Evolutionary conservation across 2,888 invertebrate species (phyloP), one percentile per base, ranked within the genome.

Genomic region (Timema cristinae): DNA sequence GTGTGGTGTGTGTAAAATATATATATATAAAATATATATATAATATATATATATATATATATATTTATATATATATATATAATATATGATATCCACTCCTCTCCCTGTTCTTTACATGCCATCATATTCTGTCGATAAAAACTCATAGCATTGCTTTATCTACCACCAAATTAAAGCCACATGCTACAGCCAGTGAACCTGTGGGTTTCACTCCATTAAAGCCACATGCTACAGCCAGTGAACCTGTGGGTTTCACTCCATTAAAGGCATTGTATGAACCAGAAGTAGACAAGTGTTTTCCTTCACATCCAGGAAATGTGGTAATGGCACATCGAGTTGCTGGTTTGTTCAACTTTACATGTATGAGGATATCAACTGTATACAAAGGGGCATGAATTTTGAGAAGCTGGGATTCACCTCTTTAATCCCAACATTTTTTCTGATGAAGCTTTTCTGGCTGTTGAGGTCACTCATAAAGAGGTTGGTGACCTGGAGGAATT

Each of bases 121-220:
- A 67, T 76, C 54, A 15, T 71, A 15, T 74, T 73, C 63, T 76
- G 70, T 66, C 69, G 75, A n/a, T 52, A 74, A 16, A 73, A 75
- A 56, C 13, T 67, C 54, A 75, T 76, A 56, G 66, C 71, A 50
- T 50, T 71, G 10, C 66, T 76, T 50, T 74, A 72, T 10, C 16
- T 74, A 16, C 75, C 75, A 32, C 76, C 76, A 50, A 74, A 76
- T 52, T 69, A 70, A 32, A 73, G 72, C 66, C 72, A 76, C 71
- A 74, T 68, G 63, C 69, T 68, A 49, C 75, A 75, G 51, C 75
- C 76, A 48, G 66, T 76, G 10, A 75, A 76, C 50, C 59, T 11
- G 61, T 32, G 50, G 47, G 59, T 15, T 69, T 61, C 50, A 50
- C 50, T 7, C 69, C 75, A 76, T 52, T 69, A 70, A 32, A 73